Base-by-base conservation (phyloP, 2,797 vertebrate species). In the Centropyge bicolor region DNA sequence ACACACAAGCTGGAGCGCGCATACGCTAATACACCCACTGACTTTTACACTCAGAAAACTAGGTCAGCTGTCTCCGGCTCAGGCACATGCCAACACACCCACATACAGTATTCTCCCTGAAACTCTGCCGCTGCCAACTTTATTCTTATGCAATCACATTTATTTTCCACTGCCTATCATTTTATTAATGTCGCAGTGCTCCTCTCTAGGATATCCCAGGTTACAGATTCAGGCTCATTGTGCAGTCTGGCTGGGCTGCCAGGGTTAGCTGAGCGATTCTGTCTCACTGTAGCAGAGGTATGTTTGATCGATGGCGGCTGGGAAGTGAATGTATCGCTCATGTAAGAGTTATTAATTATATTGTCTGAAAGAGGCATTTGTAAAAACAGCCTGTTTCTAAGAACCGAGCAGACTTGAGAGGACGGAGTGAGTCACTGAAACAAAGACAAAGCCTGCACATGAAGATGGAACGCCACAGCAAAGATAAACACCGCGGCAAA, bases 11-110 rank as follows among this genome's bases (percentile, higher is more conserved):
- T 60, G 54, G 54, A 74, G 74, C 75, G 64, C 10, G n/a, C 84
- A 80, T 71, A 79, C 74, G 69, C 81, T 72, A 77, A 75, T 51
- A 86, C 84, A 24, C 88, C 77, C 84, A 89, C 86, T 76, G 80
- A 87, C 88, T 87, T 87, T 86, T 80, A 79, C 89, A 81, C 71
- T 81, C 67, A 41, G 51, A 84, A 77, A 92, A 91, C 24, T 91
- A 66, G 91, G 91, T 92, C 91, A 91, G 86, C 88, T 60, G 84
- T 92, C 88, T 89, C 76, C 24, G 35, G 81, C 76, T 76, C 43
- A 70, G 75, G 83, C 88, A 88, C 90, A 91, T 80, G 89, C 88
- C 86, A 84, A 88, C 89, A 90, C 90, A 49, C 92, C 84, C 87
- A 88, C 85, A 75, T 69, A 80, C 79, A 84, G 68, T 74, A 67